These are phyloP conservation scores for Fistularia commersonii DNA, from an alignment of 2,797 vertebrate species.

Conservation along the genomic window DNA sequence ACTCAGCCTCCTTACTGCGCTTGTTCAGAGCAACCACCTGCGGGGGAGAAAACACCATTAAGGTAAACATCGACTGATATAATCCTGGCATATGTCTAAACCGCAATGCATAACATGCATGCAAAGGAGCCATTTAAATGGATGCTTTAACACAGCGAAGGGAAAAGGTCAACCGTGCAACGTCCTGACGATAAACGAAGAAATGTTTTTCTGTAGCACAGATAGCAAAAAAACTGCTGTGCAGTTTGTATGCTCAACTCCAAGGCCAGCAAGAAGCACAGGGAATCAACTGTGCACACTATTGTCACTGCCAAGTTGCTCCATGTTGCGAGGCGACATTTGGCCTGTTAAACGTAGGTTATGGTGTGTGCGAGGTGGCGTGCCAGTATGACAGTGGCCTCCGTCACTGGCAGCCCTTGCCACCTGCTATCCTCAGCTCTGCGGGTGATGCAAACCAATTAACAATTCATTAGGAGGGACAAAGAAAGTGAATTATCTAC, in stretches of 20 bases:
- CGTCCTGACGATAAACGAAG: neutral
- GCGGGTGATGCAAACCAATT: slow-evolving; percentile 80
- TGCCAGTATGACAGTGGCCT: slow-evolving; percentile 49
- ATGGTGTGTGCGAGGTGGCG: slow-evolving; percentile 27
- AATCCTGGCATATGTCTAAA: slow-evolving; percentile 8
- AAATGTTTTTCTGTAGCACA: no score
- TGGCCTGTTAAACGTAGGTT: slow-evolving; percentile 58
- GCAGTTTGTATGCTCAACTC: neutral
- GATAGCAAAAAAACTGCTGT: no score
- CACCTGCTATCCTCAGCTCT: slow-evolving; percentile 65
- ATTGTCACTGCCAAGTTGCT: slow-evolving; percentile 26
- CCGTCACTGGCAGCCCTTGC: slow-evolving; percentile 52
- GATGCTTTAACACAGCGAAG: slow-evolving; percentile 20
- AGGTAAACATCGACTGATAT: slow-evolving; percentile 26
- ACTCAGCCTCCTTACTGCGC: slow-evolving; percentile 96
- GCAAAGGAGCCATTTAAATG: slow-evolving; percentile 6
- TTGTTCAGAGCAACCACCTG: slow-evolving; percentile 97
- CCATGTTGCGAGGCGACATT: slow-evolving; percentile 57
- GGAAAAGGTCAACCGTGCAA: slow-evolving; percentile 26
- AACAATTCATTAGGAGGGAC: slow-evolving; percentile 80
- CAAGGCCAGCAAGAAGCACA: slow-evolving; percentile 4
- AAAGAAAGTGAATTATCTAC: slow-evolving; percentile 74
- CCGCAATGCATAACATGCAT: slow-evolving; percentile 12
- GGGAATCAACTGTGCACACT: neutral
- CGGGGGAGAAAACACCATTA: slow-evolving; percentile 53